These are phyloP conservation scores for Acanthurus tractus DNA, from an alignment of 2,797 vertebrate genomes.

Conservation along the genomic window DNA sequence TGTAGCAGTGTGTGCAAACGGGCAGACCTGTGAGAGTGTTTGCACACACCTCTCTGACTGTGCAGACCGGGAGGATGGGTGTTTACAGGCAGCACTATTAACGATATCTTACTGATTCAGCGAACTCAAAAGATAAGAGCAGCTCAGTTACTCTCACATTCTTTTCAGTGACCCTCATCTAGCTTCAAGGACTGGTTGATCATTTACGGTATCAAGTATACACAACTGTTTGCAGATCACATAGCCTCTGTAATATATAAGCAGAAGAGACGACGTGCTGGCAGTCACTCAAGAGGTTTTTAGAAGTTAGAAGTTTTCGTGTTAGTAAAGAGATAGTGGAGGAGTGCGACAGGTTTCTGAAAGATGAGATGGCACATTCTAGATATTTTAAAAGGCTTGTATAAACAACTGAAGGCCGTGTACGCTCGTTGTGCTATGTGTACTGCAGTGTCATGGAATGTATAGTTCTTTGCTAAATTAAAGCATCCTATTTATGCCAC, in stretches of 20 bases:
- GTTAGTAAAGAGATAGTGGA: not conserved
- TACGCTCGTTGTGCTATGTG: not conserved
- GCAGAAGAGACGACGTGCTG: slow-evolving; percentile 11
- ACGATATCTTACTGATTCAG: not conserved
- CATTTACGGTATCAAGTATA: slow-evolving; percentile 26
- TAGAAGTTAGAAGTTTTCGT: slow-evolving; percentile 8
- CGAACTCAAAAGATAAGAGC: not conserved
- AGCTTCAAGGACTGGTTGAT: slow-evolving; percentile 18
- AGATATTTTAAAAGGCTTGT: not conserved
- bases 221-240: not conserved
- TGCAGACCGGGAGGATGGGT: not conserved
- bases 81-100: slow-evolving; percentile 1
- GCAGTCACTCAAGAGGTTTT: not conserved
- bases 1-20: not conserved
- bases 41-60: not conserved
- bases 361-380: slow-evolving; percentile 24
- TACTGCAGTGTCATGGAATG: not conserved
- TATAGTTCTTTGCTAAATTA: slow-evolving; percentile 29
- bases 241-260: slow-evolving; percentile 19
- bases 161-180: slow-evolving; percentile 20
- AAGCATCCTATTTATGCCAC: not conserved
- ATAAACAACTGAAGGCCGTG: slow-evolving; percentile 14
- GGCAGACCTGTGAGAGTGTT: not conserved
- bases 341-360: slow-evolving; percentile 16
- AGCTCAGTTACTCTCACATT: not conserved